Conservation (phyloP, 2,797 vertebrate species). For the Monodelphis domestica region DNA sequence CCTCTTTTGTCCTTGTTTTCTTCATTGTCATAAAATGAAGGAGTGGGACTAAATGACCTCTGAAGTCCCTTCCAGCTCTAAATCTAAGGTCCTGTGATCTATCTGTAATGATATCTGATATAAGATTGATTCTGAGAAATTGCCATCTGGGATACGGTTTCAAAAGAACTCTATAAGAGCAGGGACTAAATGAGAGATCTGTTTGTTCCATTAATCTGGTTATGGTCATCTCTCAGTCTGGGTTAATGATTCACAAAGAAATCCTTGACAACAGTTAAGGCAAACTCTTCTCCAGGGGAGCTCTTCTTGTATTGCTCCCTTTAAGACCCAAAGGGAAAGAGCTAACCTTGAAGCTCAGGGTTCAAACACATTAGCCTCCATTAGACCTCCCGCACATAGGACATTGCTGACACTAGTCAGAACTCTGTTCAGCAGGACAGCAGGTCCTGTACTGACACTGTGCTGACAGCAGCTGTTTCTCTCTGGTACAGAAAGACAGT, state of each 20-base stretch:
- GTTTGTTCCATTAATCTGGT: slow-evolving; percentile 56
- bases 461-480: slow-evolving; percentile 76
- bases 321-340: background rate
- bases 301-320: slow-evolving; percentile 6
- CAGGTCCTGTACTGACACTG: slow-evolving; percentile 73
- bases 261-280: slow-evolving; percentile 73
- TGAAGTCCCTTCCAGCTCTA: background rate
- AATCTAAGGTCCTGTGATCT: background rate
- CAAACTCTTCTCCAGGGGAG: slow-evolving; percentile 40
- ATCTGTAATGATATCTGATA: background rate
- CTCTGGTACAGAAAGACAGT: slow-evolving; percentile 70
- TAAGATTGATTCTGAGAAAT: slow-evolving; percentile 28
- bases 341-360: slow-evolving; percentile 34
- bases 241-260: slow-evolving; percentile 73
- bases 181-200: slow-evolving; percentile 56
- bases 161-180: slow-evolving; percentile 21
- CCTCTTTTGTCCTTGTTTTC: background rate
- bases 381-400: slow-evolving; percentile 55
- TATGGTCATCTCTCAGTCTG: slow-evolving; percentile 45
- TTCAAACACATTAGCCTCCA: slow-evolving; percentile 32
- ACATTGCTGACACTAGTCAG: slow-evolving; percentile 58
- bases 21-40: background rate
- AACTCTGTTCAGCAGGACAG: slow-evolving; percentile 75
- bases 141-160: background rate
- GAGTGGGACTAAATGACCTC: background rate